phyloP scores from a whole-genome alignment of 2,113 vertebrate species.

The Zosterops hypoxanthus region DNA sequence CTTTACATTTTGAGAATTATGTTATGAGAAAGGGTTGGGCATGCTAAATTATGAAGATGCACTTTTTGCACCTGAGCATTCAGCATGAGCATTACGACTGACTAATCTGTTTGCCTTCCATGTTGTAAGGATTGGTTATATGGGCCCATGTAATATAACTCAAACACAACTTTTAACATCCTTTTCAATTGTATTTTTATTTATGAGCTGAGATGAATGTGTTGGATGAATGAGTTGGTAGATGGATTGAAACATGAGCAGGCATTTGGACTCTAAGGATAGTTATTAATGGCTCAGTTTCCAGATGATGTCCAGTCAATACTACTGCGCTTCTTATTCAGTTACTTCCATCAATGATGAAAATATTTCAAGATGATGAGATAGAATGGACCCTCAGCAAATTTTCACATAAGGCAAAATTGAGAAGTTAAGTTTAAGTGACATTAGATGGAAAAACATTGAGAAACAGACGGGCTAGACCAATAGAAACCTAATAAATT shows the following conservation, averaged over 20 bases:
- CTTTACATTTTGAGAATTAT: not conserved
- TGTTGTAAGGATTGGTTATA: not conserved
- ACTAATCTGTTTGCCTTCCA: not conserved
- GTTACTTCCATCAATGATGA: not conserved
- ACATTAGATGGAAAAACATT: not conserved
- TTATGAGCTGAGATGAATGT: not conserved
- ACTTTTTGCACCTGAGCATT: not conserved
- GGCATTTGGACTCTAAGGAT: not conserved
- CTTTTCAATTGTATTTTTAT: not conserved
- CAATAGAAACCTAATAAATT: not conserved
- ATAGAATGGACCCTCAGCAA: not conserved
- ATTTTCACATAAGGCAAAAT: not conserved
- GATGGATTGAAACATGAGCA: not conserved
- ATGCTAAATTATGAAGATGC: not conserved
- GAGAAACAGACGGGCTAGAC: not conserved
- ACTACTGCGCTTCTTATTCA: not conserved
- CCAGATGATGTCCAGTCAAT: not conserved
- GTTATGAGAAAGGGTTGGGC: not conserved
- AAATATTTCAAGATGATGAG: not conserved
- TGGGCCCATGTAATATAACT: not conserved
- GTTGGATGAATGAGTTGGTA: not conserved
- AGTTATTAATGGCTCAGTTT: conserved; percentile 5
- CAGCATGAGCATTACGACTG: not conserved
- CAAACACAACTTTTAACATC: not conserved
- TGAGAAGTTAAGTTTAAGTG: not conserved